Evolutionary conservation across 2,888 invertebrate genomes (phyloP).

Genomic region (Apamea anceps): DNA sequence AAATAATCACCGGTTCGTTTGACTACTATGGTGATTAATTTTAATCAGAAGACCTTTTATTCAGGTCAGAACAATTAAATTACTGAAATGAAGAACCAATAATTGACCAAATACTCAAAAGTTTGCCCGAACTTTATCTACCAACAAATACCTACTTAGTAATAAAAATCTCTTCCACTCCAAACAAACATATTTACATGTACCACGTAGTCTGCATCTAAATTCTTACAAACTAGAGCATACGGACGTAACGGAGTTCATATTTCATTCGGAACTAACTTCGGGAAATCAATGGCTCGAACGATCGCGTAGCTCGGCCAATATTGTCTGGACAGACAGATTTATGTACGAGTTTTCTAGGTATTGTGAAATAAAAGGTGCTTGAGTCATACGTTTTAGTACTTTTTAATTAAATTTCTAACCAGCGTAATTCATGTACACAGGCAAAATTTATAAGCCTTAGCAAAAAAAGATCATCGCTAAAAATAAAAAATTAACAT

Average conservation of each 20-base stretch:
- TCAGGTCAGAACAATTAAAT: neutral
- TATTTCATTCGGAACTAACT: conserved; percentile 65
- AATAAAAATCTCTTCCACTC: conserved; percentile 13
- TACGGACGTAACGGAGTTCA: conserved; percentile 47
- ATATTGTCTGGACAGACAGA: conserved; percentile 58
- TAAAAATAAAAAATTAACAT: too few species aligned
- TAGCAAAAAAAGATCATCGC: too few species aligned
- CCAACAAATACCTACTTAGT: neutral
- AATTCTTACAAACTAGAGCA: conserved; percentile 50
- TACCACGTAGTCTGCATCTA: conserved; percentile 11
- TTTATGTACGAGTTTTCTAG: conserved; percentile 40
- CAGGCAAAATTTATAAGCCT: too few species aligned
- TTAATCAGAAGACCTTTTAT: neutral
- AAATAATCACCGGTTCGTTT: neutral
- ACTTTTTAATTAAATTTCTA: neutral
- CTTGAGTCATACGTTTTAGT: neutral
- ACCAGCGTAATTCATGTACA: neutral
- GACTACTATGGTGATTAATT: neutral
- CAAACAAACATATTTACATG: conserved; percentile 32
- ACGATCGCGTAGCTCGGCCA: conserved; percentile 53
- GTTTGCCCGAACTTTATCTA: neutral
- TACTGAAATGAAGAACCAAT: neutral
- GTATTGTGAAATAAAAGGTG: neutral
- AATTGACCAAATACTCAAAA: neutral
- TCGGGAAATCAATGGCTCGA: conserved; percentile 60